Evolutionary conservation across 1,140 invertebrate genomes (phyloP).

Genomic region (Euglossa dilemma): DNA sequence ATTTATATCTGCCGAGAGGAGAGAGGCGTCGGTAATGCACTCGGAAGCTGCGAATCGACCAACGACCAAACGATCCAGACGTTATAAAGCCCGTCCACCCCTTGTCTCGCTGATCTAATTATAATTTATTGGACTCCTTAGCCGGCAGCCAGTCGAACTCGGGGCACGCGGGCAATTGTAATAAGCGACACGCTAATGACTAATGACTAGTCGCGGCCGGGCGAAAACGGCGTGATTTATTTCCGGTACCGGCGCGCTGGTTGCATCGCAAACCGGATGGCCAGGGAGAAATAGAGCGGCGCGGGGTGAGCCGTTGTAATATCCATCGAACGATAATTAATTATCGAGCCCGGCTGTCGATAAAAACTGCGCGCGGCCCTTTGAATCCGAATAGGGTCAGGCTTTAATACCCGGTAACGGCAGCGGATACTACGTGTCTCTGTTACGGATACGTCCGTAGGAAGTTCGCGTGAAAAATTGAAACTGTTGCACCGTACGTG

Average conservation of each 20-base stretch:
- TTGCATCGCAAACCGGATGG: constrained; percentile 17
- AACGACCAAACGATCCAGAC: constrained; percentile 1
- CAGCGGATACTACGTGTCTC: no score
- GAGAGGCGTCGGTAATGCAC: constrained; percentile 47
- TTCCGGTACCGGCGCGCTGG: constrained; percentile 25
- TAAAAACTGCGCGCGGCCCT: constrained; percentile 32
- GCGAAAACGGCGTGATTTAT: constrained; percentile 34
- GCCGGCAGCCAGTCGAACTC: neutral
- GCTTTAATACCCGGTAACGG: neutral
- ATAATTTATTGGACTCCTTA: constrained; percentile 43
- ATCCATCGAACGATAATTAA: constrained; percentile 44
- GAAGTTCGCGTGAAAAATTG: neutral
- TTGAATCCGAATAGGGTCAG: neutral
- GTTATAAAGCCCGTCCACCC: neutral
- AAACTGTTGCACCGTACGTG: neutral
- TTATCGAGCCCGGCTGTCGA: constrained; percentile 32
- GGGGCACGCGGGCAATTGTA: neutral
- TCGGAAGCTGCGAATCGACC: constrained; percentile 51
- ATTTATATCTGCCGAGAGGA: constrained; percentile 71
- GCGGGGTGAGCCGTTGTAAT: constrained; percentile 12
- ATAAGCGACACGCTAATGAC: constrained; percentile 40
- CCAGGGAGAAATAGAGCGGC: neutral
- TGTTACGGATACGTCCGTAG: no score
- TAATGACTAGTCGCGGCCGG: constrained; percentile 10
- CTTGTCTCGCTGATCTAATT: constrained; percentile 37